Evolutionary conservation across 2,113 vertebrate species (phyloP).

Genomic region (Haliaeetus leucogaster): DNA sequence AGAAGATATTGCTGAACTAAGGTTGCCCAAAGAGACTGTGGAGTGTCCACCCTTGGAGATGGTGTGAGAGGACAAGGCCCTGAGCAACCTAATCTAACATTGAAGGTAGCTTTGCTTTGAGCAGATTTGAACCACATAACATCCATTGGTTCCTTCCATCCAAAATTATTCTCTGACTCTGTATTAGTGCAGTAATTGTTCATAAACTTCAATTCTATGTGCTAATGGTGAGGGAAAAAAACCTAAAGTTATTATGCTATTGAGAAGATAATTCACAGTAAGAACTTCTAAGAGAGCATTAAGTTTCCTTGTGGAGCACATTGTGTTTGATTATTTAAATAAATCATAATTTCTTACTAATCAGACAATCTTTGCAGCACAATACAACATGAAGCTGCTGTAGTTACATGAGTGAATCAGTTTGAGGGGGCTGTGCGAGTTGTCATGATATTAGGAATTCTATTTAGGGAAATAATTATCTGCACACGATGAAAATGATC

Average conservation of each 20-base stretch:
- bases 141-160: neutral
- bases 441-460: conserved; percentile 65
- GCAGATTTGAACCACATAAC: neutral
- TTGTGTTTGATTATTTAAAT: conserved; percentile 27
- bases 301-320: neutral
- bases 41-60: neutral
- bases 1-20: neutral
- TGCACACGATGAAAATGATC: conserved; percentile 35
- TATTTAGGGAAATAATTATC: conserved; percentile 67
- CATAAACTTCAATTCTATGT: neutral
- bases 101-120: neutral
- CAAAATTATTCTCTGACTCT: neutral
- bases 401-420: conserved; percentile 56
- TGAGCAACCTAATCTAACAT: neutral
- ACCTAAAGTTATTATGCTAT: neutral
- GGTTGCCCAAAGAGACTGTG: neutral
- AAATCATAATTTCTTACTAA: conserved; percentile 33
- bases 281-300: neutral
- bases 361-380: conserved; percentile 26
- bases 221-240: neutral
- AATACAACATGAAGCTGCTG: conserved; percentile 32
- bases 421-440: conserved; percentile 24
- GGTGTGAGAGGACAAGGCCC: neutral
- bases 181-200: neutral
- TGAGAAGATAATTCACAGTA: neutral